Base-by-base conservation (phyloP, 2,113 vertebrate species). In the Aix galericulata region DNA sequence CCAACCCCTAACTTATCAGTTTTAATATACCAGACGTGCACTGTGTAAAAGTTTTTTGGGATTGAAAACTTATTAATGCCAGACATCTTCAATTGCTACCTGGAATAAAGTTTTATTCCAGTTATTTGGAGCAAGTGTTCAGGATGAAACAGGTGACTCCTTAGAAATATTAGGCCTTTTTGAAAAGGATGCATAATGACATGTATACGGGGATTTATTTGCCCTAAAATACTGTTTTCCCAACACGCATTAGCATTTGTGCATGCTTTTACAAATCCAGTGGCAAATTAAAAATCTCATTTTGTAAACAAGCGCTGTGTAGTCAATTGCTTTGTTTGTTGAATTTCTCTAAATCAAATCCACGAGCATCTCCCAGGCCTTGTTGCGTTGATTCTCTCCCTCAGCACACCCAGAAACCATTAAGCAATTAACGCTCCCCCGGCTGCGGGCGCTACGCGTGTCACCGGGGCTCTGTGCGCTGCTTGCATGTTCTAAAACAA, bases 401-500 rank as follows among this genome's bases (percentile, higher is more conserved):
- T 8, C 52, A 3, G 7, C 12, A 59, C 64, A 11, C 5, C 0
- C 5, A 38, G 44, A n/a, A 62, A 6, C 58, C 10, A 3, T 25
- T 40, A 17, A 9, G 11, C 60, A 31, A 36, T 78, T 15, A 31
- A 53, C 8, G 6, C 40, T 64, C 48, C 1, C 2, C 1, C 25
- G 58, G 38, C 79, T 85, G 85, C 62, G 22, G 86, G 79, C 75
- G 1, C 48, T 50, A 6, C 21, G 4, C 88, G 52, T 63, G 44
- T 26, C 5, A 25, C 53, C 8, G 9, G 7, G 74, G 69, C 69
- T 13, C 91, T 59, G 63, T 17, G 11, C 73, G 14, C 81, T 42
- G 4, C 64, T 52, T 82, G 83, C 86, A 48, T 94, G 82, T 81
- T 27, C 93, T 79, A 46, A 68, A 94, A 87, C 93, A 92, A 82